phyloP scores from a whole-genome alignment of 1,140 invertebrate species.

The Drosophila parabipectinata region DNA sequence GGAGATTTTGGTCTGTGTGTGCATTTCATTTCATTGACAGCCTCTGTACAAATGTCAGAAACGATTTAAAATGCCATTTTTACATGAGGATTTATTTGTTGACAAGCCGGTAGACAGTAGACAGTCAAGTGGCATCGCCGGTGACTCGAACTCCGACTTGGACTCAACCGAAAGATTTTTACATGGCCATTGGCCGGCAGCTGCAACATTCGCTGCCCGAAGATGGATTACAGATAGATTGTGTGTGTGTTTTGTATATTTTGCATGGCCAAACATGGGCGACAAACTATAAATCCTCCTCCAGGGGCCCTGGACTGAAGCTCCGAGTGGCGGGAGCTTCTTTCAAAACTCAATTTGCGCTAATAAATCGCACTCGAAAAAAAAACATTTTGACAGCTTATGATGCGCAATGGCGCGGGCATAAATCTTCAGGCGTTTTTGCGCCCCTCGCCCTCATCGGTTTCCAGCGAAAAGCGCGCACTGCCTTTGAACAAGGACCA shows the following conservation, averaged over 20 bases:
- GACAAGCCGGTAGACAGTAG: conserved; percentile 53
- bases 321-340: conserved; percentile 43
- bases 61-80: conserved; percentile 82
- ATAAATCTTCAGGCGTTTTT: conserved; percentile 70
- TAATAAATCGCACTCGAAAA: conserved; percentile 78
- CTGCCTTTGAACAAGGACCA: conserved; percentile 41
- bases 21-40: conserved; percentile 82
- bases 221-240: conserved; percentile 72
- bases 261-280: conserved; percentile 46
- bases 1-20: conserved; percentile 47
- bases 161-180: conserved; percentile 51
- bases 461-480: conserved; percentile 69
- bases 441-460: conserved; percentile 28
- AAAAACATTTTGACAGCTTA: conserved; percentile 82
- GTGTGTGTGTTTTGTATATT: conserved; percentile 68
- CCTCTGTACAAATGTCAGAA: conserved; percentile 75
- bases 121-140: conserved; percentile 37
- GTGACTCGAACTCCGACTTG: conserved; percentile 7
- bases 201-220: conserved; percentile 50
- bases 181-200: conserved; percentile 59
- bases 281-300: conserved; percentile 65
- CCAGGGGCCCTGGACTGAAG: conserved; percentile 6
- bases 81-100: conserved; percentile 83
- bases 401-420: conserved; percentile 78
- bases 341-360: conserved; percentile 82